These are phyloP conservation scores for Dasyornis broadbenti DNA, from an alignment of 2,113 vertebrate genomes.

Conservation along the genomic window DNA sequence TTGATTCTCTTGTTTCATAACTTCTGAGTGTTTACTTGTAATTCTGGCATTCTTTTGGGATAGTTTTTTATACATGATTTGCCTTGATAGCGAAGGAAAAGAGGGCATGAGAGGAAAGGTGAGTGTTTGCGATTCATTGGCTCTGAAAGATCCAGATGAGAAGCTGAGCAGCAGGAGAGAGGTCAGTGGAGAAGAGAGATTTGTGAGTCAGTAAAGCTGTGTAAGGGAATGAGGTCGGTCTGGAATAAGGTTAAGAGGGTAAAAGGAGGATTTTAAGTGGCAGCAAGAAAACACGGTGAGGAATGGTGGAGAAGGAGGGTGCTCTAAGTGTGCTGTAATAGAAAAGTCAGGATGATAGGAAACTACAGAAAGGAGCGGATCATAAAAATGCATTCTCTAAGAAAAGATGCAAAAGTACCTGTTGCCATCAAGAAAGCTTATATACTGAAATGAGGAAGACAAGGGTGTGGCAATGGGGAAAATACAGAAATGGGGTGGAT, in stretches of 20 bases:
- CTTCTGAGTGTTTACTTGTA: background rate
- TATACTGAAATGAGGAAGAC: background rate
- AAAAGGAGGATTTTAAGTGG: background rate
- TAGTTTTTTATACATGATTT: background rate
- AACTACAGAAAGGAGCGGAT: background rate
- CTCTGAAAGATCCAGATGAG: background rate
- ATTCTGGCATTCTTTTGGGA: background rate
- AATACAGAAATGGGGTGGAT: background rate
- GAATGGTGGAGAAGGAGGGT: background rate
- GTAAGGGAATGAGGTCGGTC: conserved; percentile 20
- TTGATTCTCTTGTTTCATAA: background rate
- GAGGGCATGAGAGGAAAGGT: conserved; percentile 29
- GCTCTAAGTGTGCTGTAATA: background rate
- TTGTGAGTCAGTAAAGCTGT: conserved; percentile 31
- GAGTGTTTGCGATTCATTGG: background rate
- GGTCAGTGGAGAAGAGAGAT: conserved; percentile 44
- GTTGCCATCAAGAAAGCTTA: background rate
- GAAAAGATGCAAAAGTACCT: rapidly evolving
- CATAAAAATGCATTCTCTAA: background rate
- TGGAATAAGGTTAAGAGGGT: conserved; percentile 55
- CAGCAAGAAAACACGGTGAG: background rate
- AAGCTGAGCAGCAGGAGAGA: conserved; percentile 7
- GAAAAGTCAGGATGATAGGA: background rate
- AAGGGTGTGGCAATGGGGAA: background rate
- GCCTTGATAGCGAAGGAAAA: background rate